Evolutionary conservation across 2,113 vertebrate genomes (phyloP), one percentile per base, ranked within the genome.

Genomic region (Ancistrus triradiatus): DNA sequence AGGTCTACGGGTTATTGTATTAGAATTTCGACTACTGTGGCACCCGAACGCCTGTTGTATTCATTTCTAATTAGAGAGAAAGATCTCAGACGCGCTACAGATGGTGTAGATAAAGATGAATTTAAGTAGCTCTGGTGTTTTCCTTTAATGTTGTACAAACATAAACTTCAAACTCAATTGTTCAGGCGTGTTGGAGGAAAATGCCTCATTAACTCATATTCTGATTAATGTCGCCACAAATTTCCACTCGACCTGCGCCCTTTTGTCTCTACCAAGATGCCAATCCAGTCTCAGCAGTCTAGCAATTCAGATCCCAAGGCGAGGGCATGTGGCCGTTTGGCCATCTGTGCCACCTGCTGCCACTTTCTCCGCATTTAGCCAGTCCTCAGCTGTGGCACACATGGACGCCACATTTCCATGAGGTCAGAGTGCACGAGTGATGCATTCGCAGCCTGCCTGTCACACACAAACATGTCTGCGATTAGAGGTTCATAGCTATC

Each of bases 311-410:
- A 27, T 50, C 38, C n/a, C 48, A 7, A 6, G 63, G 48, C 56
- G 7, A 62, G 40, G 37, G 27, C 55, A 63, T 51, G 61, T 18
- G 17, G 56, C 68, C 70, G 69, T 77, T 70, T 63, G 47, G 64
- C 74, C 70, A 72, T 76, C 74, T 82, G 78, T 64, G 46, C 78
- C 66, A 67, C 68, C 73, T 76, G 78, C 81, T 81, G 73, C 66
- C 66, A 35, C 14, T 56, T 55, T 48, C 55, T 70, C 56, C 44
- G 59, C 55, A 27, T 46, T 13, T 43, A 63, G 65, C 75, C 77
- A 76, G 48, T 51, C 60, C 59, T 64, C 59, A 22, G 47, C 47
- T 27, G 38, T 50, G 62, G 40, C 42, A 47, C 35, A 33, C 18
- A 0, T 50, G 7, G 33, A 37, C 61, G 14, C 27, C 33, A 22